Percentiles rank a stretch among this genome's conserved stretches.
These are phyloP conservation scores for Mionectes macconnelli DNA, from an alignment of 2,113 vertebrate species.

Conservation along the genomic window DNA sequence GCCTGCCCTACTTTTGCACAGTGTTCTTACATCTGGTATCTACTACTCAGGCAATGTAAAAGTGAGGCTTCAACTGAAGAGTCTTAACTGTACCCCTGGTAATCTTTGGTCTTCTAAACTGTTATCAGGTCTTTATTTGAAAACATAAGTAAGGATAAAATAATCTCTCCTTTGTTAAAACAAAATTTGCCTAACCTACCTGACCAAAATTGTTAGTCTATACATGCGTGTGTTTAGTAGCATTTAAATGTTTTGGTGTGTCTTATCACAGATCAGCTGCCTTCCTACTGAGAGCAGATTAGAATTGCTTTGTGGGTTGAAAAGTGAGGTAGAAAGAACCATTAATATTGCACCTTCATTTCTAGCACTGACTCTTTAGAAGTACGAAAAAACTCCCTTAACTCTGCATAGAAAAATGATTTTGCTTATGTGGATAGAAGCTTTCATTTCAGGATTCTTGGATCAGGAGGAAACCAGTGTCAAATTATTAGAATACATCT, in stretches of 20 bases:
- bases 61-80: not conserved
- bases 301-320: not conserved
- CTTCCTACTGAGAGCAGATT: not conserved
- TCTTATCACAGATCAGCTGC: not conserved
- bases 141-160: not conserved
- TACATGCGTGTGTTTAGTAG: not conserved
- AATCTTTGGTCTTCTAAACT: not conserved
- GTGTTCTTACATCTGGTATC: not conserved
- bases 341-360: not conserved
- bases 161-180: not conserved
- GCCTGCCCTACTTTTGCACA: not conserved
- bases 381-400: not conserved
- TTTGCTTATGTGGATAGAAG: not conserved
- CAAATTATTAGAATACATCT: not conserved
- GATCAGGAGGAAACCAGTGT: not conserved
- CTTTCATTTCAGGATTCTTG: not conserved
- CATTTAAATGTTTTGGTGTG: not conserved
- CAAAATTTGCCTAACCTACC: not conserved
- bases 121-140: not conserved
- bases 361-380: not conserved
- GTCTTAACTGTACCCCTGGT: not conserved
- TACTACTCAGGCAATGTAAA: not conserved
- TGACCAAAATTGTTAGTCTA: not conserved
- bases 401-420: not conserved
- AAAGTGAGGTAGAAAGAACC: not conserved